phyloP scores from a whole-genome alignment of 2,888 invertebrate species.

The Gandaritis pyraliata region DNA sequence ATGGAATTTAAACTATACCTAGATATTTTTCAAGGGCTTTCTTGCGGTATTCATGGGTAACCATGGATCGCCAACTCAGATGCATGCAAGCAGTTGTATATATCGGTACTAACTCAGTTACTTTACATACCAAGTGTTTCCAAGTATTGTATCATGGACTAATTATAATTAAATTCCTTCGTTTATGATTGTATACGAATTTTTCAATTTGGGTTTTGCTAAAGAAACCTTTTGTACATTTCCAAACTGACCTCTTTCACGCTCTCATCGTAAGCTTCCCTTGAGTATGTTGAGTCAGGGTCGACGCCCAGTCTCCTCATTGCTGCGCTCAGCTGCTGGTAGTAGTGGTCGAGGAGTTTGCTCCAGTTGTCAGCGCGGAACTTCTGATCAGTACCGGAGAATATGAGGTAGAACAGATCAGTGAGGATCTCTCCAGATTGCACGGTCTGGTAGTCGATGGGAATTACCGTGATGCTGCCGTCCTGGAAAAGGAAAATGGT shows the following conservation, averaged over 20 bases:
- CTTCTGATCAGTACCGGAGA: conserved; percentile 58
- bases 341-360: conserved; percentile 48
- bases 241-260: conserved; percentile 48
- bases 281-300: conserved; percentile 52
- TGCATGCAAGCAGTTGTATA: no score
- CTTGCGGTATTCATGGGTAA: no score
- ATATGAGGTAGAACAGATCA: conserved; percentile 61
- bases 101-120: no score
- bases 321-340: conserved; percentile 47
- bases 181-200: no score
- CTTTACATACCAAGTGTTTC: no score
- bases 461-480: conserved; percentile 44
- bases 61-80: no score
- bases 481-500: conserved; percentile 29
- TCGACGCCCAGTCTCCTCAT: conserved; percentile 50
- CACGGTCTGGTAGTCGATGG: conserved; percentile 60
- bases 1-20: no score
- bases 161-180: no score
- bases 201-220: no score
- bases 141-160: no score
- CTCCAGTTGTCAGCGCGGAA: conserved; percentile 54
- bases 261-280: conserved; percentile 56
- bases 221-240: neutral
- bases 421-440: conserved; percentile 50
- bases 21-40: no score